phyloP scores from a whole-genome alignment of 30 jellyfish, hydroid and myxozoan genomes.

The Aurelia aurita region DNA sequence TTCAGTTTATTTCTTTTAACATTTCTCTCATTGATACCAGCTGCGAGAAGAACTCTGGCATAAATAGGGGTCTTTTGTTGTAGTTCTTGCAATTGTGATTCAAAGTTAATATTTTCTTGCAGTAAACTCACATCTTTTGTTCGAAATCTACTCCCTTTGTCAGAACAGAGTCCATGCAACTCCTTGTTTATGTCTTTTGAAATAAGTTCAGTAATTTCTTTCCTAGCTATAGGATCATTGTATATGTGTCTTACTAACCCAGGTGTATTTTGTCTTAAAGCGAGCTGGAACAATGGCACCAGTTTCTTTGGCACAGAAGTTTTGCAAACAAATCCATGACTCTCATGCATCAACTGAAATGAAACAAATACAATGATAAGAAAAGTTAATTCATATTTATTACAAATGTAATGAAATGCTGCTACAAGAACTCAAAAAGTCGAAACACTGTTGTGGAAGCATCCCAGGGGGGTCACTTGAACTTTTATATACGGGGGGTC shows the following conservation, averaged over 20 bases:
- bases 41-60: no score
- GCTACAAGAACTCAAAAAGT: no score
- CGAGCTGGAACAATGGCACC: background rate
- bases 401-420: no score
- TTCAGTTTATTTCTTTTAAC: no score
- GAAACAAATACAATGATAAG: background rate
- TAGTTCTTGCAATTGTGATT: no score
- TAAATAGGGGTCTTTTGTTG: no score
- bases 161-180: background rate
- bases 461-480: no score
- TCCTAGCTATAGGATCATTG: background rate
- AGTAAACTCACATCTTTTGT: background rate
- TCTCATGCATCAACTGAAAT: background rate
- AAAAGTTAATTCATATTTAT: no score
- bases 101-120: background rate
- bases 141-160: background rate
- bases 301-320: background rate
- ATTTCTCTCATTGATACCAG: no score
- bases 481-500: no score
- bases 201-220: background rate
- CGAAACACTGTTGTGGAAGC: no score
- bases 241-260: background rate
- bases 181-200: background rate
- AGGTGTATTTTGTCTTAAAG: background rate
- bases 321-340: background rate